These are phyloP conservation scores for Ameiurus melas DNA, from an alignment of 2,113 vertebrate species.

Conservation along the genomic window DNA sequence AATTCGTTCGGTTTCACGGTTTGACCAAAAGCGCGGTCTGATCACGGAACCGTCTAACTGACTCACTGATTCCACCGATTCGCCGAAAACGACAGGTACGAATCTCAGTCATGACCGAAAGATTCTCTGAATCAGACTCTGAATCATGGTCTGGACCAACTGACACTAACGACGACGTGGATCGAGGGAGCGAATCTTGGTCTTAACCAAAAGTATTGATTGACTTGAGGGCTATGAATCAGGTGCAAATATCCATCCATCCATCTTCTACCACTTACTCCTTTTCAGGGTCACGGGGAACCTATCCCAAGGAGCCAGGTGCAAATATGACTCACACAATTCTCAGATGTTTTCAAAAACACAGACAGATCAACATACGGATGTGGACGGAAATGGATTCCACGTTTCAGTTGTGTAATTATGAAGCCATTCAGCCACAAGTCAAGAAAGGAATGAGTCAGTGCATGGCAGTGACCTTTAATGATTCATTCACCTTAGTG, in stretches of 20 bases:
- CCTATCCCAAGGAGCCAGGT: not conserved
- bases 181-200: too few species aligned
- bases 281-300: too few species aligned
- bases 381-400: not conserved
- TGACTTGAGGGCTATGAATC: not conserved
- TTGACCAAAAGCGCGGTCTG: not conserved
- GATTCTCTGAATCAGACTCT: not conserved
- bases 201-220: not conserved
- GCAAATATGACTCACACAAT: too few species aligned
- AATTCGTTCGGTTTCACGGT: too few species aligned
- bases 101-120: not conserved
- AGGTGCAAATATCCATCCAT: not conserved
- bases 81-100: not conserved
- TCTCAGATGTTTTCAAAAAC: not conserved
- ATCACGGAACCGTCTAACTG: not conserved
- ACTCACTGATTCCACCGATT: not conserved
- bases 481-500: not conserved
- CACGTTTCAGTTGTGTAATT: not conserved
- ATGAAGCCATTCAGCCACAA: not conserved
- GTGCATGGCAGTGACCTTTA: not conserved
- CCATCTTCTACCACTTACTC: too few species aligned
- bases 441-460: not conserved
- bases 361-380: not conserved
- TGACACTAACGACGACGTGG: not conserved
- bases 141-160: not conserved